Evolutionary conservation across 2,888 invertebrate species (phyloP).

Genomic region (Lamellibrachia satsuma): DNA sequence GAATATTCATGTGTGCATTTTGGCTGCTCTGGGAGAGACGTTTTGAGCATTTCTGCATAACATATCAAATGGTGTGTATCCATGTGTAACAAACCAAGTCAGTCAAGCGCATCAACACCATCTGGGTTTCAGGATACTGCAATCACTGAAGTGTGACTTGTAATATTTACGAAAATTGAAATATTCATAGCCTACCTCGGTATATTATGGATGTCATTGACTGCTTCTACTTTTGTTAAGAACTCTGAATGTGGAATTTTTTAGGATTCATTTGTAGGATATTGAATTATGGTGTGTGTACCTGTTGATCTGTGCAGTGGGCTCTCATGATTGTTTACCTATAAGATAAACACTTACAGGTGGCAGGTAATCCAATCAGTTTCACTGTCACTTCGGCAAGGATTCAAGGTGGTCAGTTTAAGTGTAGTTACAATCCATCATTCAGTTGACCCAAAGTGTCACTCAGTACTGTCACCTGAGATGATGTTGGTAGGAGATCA

Average conservation of each 20-base stretch:
- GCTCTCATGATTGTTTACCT: neutral
- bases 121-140: too few species aligned
- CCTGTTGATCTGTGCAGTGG: neutral
- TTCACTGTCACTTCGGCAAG: neutral
- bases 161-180: neutral
- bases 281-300: neutral
- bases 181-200: neutral
- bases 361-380: neutral
- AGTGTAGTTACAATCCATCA: neutral
- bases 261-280: too few species aligned
- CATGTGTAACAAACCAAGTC: neutral
- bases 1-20: neutral
- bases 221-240: neutral
- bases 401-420: neutral
- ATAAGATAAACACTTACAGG: neutral
- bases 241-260: too few species aligned
- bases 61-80: neutral
- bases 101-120: slow-evolving; percentile 8
- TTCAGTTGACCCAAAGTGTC: neutral
- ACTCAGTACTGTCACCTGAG: neutral
- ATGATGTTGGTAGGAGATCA: neutral
- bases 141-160: neutral
- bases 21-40: neutral
- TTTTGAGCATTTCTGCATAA: neutral
- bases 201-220: neutral